Percentiles rank a stretch among this genome's conserved stretches.
Evolutionary conservation across 2,113 vertebrate genomes (phyloP).

Genomic region (Thomomys bottae): DNA sequence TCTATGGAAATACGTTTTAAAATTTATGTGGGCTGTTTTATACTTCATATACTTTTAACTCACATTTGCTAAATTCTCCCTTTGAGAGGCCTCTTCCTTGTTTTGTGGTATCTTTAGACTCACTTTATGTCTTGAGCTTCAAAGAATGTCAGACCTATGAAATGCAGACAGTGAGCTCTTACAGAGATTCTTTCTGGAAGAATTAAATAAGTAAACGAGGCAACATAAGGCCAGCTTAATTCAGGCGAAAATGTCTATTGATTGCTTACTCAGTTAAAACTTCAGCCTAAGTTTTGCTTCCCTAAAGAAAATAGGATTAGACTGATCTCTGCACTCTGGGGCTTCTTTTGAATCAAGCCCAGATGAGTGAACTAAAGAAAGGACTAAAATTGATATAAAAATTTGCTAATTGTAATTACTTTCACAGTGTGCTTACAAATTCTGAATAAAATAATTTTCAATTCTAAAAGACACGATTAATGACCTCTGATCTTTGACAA

Average conservation of each 20-base stretch:
- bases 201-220: slow-evolving; percentile 74
- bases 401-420: slow-evolving; percentile 50
- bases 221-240: slow-evolving; percentile 73
- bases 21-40: slow-evolving; percentile 39
- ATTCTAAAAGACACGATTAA: slow-evolving; percentile 33
- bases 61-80: slow-evolving; percentile 8
- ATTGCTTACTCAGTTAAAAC: slow-evolving; percentile 78
- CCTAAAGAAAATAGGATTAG: slow-evolving; percentile 76
- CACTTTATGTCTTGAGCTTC: slow-evolving; percentile 56
- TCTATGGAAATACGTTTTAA: slow-evolving; percentile 34
- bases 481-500: slow-evolving; percentile 39
- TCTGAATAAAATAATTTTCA: slow-evolving; percentile 37
- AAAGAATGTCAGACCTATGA: slow-evolving; percentile 69
- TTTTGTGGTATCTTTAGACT: slow-evolving; percentile 75
- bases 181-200: slow-evolving; percentile 64
- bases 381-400: slow-evolving; percentile 38
- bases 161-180: slow-evolving; percentile 76
- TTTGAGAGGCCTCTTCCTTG: neutral
- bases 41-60: slow-evolving; percentile 31
- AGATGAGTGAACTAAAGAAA: slow-evolving; percentile 64
- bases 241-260: slow-evolving; percentile 74
- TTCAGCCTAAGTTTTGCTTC: slow-evolving; percentile 70
- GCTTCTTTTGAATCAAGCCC: slow-evolving; percentile 72
- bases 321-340: slow-evolving; percentile 57
- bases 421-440: slow-evolving; percentile 41